phyloP scores from a whole-genome alignment of 2,888 invertebrate species.

The Furcula furcula region DNA sequence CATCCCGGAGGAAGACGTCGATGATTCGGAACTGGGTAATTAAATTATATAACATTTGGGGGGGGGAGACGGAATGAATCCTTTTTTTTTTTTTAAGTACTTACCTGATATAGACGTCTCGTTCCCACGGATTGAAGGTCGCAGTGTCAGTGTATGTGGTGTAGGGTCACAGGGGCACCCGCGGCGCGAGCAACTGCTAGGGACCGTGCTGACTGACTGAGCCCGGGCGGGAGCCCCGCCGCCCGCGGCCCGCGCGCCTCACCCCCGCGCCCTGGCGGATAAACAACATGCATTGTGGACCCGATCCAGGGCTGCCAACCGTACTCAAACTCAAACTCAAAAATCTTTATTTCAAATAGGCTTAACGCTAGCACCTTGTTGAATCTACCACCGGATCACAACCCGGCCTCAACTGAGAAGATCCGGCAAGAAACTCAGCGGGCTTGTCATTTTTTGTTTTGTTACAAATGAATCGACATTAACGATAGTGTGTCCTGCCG shows the following conservation, averaged over 20 bases:
- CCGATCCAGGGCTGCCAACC: too few relatives aligned
- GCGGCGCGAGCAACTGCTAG: conserved; percentile 57
- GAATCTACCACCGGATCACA: too few relatives aligned
- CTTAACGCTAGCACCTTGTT: too few relatives aligned
- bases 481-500: too few relatives aligned
- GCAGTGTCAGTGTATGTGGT: conserved; percentile 56
- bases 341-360: too few relatives aligned
- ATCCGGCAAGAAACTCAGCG: too few relatives aligned
- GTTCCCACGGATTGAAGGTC: conserved; percentile 77
- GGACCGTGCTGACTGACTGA: conserved; percentile 66
- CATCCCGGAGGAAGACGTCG: conserved; percentile 14
- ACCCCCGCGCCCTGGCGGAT: conserved; percentile 69
- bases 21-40: conserved; percentile 17
- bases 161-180: conserved; percentile 55
- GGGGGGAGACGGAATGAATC: conserved; percentile 6
- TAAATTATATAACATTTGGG: conserved; percentile 29
- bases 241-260: conserved; percentile 37
- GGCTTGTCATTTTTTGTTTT: too few relatives aligned
- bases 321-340: too few relatives aligned
- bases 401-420: too few relatives aligned
- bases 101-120: conserved; percentile 76
- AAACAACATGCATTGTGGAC: conserved; percentile 81
- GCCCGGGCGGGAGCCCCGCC: conserved; percentile 72
- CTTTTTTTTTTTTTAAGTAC: conserved; percentile 40
- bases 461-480: too few relatives aligned